Conservation (phyloP, 2,888 invertebrate species). For the Escarpia spicata region DNA sequence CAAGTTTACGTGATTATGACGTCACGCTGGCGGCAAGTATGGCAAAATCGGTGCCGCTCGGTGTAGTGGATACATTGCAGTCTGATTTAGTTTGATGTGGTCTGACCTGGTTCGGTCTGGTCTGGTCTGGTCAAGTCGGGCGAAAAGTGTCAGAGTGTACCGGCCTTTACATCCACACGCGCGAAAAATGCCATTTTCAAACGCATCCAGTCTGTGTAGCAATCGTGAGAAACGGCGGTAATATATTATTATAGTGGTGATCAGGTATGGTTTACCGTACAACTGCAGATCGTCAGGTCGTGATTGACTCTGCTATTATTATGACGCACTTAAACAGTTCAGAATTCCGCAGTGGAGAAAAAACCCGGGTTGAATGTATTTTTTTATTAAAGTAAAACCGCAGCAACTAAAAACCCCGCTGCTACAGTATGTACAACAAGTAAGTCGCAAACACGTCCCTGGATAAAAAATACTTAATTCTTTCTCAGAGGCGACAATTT, state of each 20-base stretch:
- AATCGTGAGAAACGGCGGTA: background rate
- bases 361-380: background rate
- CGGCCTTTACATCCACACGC: background rate
- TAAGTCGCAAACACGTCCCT: background rate
- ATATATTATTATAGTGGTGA: background rate
- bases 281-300: background rate
- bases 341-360: background rate
- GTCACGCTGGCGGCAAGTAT: too few relatives aligned
- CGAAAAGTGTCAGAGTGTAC: too few relatives aligned
- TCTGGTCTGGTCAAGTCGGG: too few relatives aligned
- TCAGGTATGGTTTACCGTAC: background rate
- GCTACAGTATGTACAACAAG: background rate
- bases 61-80: too few relatives aligned
- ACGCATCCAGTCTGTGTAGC: background rate
- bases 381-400: background rate
- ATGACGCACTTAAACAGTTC: background rate
- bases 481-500: background rate
- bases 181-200: background rate
- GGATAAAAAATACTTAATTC: background rate
- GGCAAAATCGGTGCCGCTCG: too few relatives aligned
- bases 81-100: too few relatives aligned
- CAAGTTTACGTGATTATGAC: too few relatives aligned
- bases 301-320: background rate
- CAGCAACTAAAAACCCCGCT: background rate
- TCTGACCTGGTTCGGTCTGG: too few relatives aligned